Evolutionary conservation across 2,113 vertebrate genomes (phyloP), one percentile per base, ranked within the genome.

Genomic region (Illadopsis cleaveri): DNA sequence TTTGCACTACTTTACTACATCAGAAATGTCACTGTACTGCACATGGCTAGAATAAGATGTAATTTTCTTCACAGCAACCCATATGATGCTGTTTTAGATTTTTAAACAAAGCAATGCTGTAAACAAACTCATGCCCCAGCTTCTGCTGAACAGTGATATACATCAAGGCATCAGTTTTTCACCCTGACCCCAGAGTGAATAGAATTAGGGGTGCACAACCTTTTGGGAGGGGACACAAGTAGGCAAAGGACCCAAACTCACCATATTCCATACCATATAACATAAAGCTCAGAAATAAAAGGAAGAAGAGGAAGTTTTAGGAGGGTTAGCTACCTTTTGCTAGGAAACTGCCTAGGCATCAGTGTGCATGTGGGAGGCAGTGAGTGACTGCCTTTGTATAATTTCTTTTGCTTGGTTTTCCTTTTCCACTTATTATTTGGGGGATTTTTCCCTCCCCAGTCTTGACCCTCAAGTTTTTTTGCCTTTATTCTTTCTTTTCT

Each of bases 341-440:
- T 58, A 3, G 0, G 47, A 31, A 83, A 40, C 38, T 28, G 38
- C 10, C 62, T 47, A 37, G 40, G 37, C 42, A 70, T 47, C 61
- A 80, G 16, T 42, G n/a, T 35, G 0, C 7, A 3, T 0, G 0
- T 30, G 21, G 16, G 19, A 80, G 13, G 37, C 2, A 3, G 27
- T 9, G 9, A 77, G 20, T 38, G 31, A 80, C 7, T 62, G 23
- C 21, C 19, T 81, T 71, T 45, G 21, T 28, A 77, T n/a, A 27
- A 48, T 12, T 53, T 42, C 28, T 18, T 82, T 82, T 56, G 19
- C 56, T 76, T 92, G 33, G 5, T 56, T 87, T 47, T 73, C 19
- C 30, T 70, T 47, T 71, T 80, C 19, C 16, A 40, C 12, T 50
- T 68, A 50, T 5, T 47, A 37, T 50, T 53, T 3, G 1, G 18